Evolutionary conservation across 1,140 invertebrate species (phyloP), one percentile per base, ranked within the genome.

Genomic region (Macrotrachela quadricornifera): DNA sequence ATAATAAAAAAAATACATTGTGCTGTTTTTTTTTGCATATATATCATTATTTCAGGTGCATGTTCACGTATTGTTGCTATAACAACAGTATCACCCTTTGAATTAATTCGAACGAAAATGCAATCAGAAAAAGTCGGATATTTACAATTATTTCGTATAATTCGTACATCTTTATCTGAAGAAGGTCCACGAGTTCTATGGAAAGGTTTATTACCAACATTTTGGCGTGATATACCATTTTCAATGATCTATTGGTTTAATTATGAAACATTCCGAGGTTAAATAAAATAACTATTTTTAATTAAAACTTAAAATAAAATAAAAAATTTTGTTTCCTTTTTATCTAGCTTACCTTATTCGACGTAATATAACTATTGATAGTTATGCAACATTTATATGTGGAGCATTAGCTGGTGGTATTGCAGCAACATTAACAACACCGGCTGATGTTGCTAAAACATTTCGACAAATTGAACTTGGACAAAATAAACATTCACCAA

Each of bases 241-340:
- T 55, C 54, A 11, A 50, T 55, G 48, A 46, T 55, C 14, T 55
- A 55, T 41, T 55, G 54, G 54, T 30, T 44, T 1, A 50, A 50
- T 42, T 50, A 50, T 30, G 54, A 55, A 45, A 30, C 42, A 21
- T 21, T 54, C 10, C 21, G 21, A 30, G 21, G 21, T 30, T 4
- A 30, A 30, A 30, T 4, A 30, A 30, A 8, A 30, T 4, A 30
- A 8, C 21, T 30, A 30, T 30, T 30, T 30, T 4, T 30, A 30
- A 30, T n/a, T n/a, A n/a, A n/a, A n/a, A n/a, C n/a, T n/a, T n/a
- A n/a, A n/a, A n/a, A n/a, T n/a, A n/a, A n/a, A n/a, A n/a, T 44
- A 53, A 40, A 14, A 40, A 40, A 40, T 40, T 10, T 40, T 14
- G 39, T 40, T 14, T 10, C 10, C 10, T 40, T 10, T 40, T 10